A percentile compares a stretch with the other conserved stretches of the same genome.
Conservation (phyloP, 2,113 vertebrate genomes). For the Misgurnus mizolepis region DNA sequence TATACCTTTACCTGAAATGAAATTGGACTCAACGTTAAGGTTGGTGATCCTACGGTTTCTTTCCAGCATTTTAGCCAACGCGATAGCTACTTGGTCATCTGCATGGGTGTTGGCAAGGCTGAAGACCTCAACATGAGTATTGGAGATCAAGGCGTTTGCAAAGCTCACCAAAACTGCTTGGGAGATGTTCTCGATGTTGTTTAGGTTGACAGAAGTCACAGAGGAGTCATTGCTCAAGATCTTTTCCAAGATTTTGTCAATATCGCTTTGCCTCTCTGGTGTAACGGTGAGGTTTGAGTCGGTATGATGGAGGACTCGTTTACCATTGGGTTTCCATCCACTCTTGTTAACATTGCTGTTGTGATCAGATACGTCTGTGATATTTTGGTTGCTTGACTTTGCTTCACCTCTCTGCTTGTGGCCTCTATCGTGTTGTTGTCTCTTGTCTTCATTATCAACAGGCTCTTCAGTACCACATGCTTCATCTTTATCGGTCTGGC, state of each 20-base stretch:
- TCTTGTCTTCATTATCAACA: conserved; percentile 72
- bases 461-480: conserved; percentile 75
- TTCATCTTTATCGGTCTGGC: conserved; percentile 75
- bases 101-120: conserved; percentile 86
- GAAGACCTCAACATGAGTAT: conserved; percentile 81
- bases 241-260: conserved; percentile 81
- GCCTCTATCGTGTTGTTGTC: conserved; percentile 51
- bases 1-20: conserved; percentile 84
- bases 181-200: conserved; percentile 89
- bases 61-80: conserved; percentile 82
- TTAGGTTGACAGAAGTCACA: conserved; percentile 83
- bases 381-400: conserved; percentile 29
- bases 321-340: conserved; percentile 54
- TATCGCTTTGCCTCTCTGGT: conserved; percentile 62
- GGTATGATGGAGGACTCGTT: conserved; percentile 55
- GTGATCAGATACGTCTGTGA: not conserved
- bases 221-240: conserved; percentile 75
- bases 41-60: conserved; percentile 79
- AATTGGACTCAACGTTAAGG: conserved; percentile 88
- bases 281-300: conserved; percentile 52
- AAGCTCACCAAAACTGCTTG: conserved; percentile 79
- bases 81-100: conserved; percentile 80
- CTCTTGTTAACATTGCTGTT: conserved; percentile 58
- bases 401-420: conserved; percentile 24
- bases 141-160: conserved; percentile 79